Base-by-base conservation (phyloP, 2,888 invertebrate species). In the Campoplex capitator region DNA sequence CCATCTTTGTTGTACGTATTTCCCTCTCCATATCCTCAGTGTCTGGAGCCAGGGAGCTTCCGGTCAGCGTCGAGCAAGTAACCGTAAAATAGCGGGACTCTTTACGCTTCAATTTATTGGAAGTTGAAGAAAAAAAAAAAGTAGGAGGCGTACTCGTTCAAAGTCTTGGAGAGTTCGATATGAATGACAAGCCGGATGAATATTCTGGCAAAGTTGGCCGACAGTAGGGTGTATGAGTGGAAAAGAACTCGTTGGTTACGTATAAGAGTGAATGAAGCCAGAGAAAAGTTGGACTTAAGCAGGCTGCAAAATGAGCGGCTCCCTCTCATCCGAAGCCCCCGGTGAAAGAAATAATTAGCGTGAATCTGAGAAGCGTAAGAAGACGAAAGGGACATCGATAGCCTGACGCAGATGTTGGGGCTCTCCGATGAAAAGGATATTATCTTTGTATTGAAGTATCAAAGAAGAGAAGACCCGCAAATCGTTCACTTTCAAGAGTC, bases 271-370 rank as follows among this genome's bases (percentile, higher is more conserved):
- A 45, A 68, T 51, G 82, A 82, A 82, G 76, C 73, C 38, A 48
- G 54, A 81, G 73, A 38, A 85, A 73, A 85, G 65, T 54, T 67
- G 67, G 51, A 67, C 35, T n/a, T 11, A 51, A 68, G 23, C 23
- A 23, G 78, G 58, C 68, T 78, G 68, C 67, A 45, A 70, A 79
- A 70, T 45, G 42, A 48, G 58, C 32, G 16, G 11, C 70, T 71
- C 35, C 23, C n/a, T 38, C n/a, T 76, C 23, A 23, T 23, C 32
- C 68, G 38, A 75, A 79, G 70, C 68, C 74, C 62, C 74, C 62
- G 38, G 28, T 79, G n/a, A 62, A 45, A 79, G 70, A 75, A 79
- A 79, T 83, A 83, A 86, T 83, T 80, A 80, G 71, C 62, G 35
- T 45, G 48, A 79, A 76, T 76, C 45, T 45, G 68, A 81, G 85